These are phyloP conservation scores for Marcusenius ussheri DNA, from an alignment of 2,113 vertebrate genomes.

Conservation along the genomic window DNA sequence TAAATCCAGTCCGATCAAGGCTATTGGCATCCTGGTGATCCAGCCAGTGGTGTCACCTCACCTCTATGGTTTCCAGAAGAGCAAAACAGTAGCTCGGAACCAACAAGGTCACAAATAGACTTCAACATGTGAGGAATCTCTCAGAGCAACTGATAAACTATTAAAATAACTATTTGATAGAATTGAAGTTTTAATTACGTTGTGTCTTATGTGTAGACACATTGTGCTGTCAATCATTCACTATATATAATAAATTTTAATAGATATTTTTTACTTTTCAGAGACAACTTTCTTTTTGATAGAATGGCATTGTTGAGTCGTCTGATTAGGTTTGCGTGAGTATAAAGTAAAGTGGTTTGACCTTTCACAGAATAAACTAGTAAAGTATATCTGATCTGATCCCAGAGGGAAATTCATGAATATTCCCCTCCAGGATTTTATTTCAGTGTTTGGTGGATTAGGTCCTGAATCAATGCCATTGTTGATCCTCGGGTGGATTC, in stretches of 20 bases:
- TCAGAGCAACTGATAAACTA: neutral
- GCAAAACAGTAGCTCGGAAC: neutral
- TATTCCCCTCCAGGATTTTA: neutral
- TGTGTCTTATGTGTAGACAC: neutral
- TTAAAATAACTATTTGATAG: neutral
- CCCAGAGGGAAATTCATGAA: neutral
- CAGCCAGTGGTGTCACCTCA: neutral
- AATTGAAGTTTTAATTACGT: neutral
- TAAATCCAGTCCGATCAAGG: neutral
- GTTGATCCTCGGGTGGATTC: neutral
- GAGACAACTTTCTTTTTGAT: neutral
- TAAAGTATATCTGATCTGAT: neutral
- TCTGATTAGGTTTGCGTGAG: neutral
- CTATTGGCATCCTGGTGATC: neutral
- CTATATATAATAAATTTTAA: neutral
- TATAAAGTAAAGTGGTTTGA: neutral
- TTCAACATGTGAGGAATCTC: neutral
- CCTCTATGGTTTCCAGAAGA: neutral
- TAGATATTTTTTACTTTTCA: neutral
- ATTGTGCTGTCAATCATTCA: neutral
- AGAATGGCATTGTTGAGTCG: neutral
- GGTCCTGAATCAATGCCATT: neutral
- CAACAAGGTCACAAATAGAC: neutral
- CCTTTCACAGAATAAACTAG: neutral
- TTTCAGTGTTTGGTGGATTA: neutral